Conservation (phyloP, 2,888 invertebrate genomes). For the Phyllotreta cruciferae region DNA sequence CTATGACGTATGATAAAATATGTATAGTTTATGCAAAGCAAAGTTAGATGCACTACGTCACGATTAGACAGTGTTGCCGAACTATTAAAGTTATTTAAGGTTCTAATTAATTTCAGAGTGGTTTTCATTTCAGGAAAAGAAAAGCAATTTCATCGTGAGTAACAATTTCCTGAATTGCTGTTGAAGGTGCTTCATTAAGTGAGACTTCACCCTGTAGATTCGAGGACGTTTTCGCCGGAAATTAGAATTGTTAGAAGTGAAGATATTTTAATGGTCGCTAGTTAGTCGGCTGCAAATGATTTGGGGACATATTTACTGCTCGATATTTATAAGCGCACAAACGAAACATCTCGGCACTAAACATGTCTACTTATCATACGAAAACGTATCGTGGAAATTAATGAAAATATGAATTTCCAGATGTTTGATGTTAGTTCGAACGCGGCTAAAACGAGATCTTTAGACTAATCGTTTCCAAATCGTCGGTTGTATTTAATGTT, state of each 20-base stretch:
- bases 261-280: constrained; percentile 57
- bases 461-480: constrained; percentile 41
- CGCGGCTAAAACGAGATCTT: constrained; percentile 32
- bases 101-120: too few relatives aligned
- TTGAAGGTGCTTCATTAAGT: neutral
- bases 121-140: neutral
- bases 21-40: too few relatives aligned
- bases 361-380: constrained; percentile 54
- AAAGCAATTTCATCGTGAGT: neutral
- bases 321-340: constrained; percentile 52
- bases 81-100: too few relatives aligned
- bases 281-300: constrained; percentile 57
- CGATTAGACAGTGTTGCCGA: too few relatives aligned
- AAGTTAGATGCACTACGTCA: too few relatives aligned
- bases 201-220: constrained; percentile 27
- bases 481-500: constrained; percentile 34
- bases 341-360: constrained; percentile 46
- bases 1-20: too few relatives aligned
- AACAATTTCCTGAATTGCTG: neutral
- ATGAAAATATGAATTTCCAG: constrained; percentile 42
- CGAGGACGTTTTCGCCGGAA: constrained; percentile 47
- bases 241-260: constrained; percentile 53
- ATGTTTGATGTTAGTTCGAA: constrained; percentile 46
- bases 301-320: constrained; percentile 57
- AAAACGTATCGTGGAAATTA: constrained; percentile 46